Evolutionary conservation across 2,888 invertebrate species (phyloP).

Genomic region (Melikaiella ostensackeni): DNA sequence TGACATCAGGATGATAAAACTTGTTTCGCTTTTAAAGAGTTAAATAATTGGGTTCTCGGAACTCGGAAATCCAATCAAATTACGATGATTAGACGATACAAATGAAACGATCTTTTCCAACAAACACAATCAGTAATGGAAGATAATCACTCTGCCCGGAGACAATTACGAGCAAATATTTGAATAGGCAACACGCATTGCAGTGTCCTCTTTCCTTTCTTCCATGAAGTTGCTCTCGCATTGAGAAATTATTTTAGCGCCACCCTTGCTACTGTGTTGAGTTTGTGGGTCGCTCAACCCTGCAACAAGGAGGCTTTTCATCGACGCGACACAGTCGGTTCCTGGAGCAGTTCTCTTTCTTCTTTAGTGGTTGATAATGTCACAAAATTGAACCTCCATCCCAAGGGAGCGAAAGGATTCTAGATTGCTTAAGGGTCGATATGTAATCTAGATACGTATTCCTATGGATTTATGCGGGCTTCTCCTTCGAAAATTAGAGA

Average conservation of each 20-base stretch:
- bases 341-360: neutral
- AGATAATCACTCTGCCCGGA: neutral
- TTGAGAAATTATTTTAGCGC: neutral
- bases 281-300: slow-evolving; percentile 51
- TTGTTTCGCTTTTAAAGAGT: neutral
- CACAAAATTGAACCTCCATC: slow-evolving; percentile 7
- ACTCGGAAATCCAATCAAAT: neutral
- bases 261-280: neutral
- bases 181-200: neutral
- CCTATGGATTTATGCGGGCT: neutral
- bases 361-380: slow-evolving; percentile 6
- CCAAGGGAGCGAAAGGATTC: neutral
- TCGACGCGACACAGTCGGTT: slow-evolving; percentile 26
- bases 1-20: neutral
- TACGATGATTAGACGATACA: neutral
- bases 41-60: neutral
- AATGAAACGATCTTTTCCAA: neutral
- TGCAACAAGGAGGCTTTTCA: slow-evolving; percentile 48
- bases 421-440: slow-evolving; percentile 9
- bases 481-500: neutral
- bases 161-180: slow-evolving; percentile 1
- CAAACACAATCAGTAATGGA: neutral
- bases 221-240: neutral
- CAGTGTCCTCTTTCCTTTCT: neutral
- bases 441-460: slow-evolving; percentile 14